A percentile compares a stretch with the other conserved stretches of the same genome.
Evolutionary conservation across 2,113 vertebrate genomes (phyloP).

Genomic region (Siniperca chuatsi): DNA sequence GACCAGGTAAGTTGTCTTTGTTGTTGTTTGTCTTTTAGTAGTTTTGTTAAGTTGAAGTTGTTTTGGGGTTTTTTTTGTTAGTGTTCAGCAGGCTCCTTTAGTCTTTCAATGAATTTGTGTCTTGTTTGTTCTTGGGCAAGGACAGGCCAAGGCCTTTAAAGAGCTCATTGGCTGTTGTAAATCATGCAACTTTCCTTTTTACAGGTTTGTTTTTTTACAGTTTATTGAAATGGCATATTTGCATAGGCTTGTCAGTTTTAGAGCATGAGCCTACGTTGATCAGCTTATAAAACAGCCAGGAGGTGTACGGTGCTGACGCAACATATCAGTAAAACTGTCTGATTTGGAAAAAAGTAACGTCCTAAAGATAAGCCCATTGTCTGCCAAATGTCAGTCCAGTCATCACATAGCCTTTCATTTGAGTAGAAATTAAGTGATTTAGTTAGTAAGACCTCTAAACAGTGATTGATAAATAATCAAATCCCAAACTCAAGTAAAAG

Average conservation of each 20-base stretch:
- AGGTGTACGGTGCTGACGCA: constrained; percentile 12
- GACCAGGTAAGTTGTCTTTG: constrained; percentile 71
- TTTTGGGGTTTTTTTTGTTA: not conserved
- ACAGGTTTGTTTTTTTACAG: not conserved
- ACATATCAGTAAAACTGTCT: not conserved
- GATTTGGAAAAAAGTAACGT: not conserved
- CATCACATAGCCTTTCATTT: not conserved
- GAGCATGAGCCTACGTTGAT: not conserved
- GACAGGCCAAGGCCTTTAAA: not conserved
- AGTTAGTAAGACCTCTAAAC: not conserved
- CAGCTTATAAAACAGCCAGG: constrained; percentile 19
- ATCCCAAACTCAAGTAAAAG: not conserved
- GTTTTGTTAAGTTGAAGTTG: not conserved
- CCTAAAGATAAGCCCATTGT: constrained; percentile 26
- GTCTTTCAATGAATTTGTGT: not conserved
- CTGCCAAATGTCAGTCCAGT: not conserved
- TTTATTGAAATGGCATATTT: constrained; percentile 6
- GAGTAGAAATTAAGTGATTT: not conserved
- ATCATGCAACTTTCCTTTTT: not conserved
- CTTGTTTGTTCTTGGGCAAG: constrained; percentile 13
- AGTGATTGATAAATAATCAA: not conserved
- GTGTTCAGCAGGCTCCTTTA: not conserved
- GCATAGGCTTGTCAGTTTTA: not conserved
- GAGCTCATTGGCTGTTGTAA: not conserved
- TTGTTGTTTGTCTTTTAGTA: not conserved